phyloP scores from a whole-genome alignment of 2,888 invertebrate species.

The Megaustenia siamemsis region DNA sequence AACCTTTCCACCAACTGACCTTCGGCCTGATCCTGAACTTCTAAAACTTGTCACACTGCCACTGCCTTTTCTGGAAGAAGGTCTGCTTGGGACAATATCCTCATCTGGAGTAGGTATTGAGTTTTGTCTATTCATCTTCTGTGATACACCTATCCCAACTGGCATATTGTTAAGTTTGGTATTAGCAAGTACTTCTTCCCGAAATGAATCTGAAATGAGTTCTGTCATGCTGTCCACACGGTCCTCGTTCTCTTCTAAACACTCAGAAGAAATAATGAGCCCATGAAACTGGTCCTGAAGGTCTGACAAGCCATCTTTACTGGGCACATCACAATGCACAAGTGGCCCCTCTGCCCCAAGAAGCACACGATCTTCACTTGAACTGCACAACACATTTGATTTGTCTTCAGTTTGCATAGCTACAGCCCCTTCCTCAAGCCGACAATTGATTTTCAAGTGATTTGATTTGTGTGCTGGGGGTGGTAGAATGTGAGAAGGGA shows the following conservation, averaged over 20 bases:
- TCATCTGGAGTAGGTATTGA: slow-evolving; percentile 40
- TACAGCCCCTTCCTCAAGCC: slow-evolving; percentile 47
- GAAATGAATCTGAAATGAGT: slow-evolving; percentile 53
- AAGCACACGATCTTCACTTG: slow-evolving; percentile 46
- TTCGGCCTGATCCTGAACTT: slow-evolving; percentile 48
- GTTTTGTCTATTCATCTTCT: slow-evolving; percentile 39
- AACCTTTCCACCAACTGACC: slow-evolving; percentile 48
- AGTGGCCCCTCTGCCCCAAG: slow-evolving; percentile 36
- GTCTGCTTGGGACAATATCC: slow-evolving; percentile 1
- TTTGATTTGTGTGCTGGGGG: slow-evolving; percentile 5
- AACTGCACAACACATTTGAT: slow-evolving; percentile 30
- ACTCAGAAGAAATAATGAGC: slow-evolving; percentile 31
- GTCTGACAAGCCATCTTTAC: slow-evolving; percentile 32
- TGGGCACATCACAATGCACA: slow-evolving; percentile 25
- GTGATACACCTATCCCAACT: slow-evolving; percentile 41
- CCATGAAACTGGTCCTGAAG: slow-evolving; percentile 31
- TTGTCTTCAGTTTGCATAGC: slow-evolving; percentile 56
- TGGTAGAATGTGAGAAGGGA: not conserved
- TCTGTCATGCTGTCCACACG: slow-evolving; percentile 56
- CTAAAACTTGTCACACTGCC: slow-evolving; percentile 31
- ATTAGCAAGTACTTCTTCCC: slow-evolving; percentile 42
- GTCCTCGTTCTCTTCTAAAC: slow-evolving; percentile 57
- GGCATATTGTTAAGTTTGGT: slow-evolving; percentile 15
- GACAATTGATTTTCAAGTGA: slow-evolving; percentile 17
- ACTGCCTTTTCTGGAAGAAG: slow-evolving; percentile 46